These are phyloP conservation scores for Geodia barretti DNA, from an alignment of 37 sponge, comb jelly and placozoan genomes.

Conservation along the genomic window DNA sequence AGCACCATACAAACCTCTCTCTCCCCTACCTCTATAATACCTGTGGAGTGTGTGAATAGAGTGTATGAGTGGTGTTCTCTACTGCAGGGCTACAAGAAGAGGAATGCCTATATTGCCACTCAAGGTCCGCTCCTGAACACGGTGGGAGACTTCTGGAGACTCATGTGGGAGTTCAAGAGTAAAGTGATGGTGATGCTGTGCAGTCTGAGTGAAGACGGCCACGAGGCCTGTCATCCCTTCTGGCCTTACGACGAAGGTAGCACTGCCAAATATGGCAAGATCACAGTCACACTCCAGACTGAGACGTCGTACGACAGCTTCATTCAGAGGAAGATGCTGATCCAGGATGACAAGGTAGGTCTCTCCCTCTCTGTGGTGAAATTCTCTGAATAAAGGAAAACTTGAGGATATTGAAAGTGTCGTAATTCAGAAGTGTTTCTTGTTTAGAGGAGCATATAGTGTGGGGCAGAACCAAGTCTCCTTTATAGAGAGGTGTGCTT, in stretches of 20 bases:
- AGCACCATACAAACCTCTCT: background rate
- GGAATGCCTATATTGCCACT: slow-evolving; percentile 72
- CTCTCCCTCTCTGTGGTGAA: slow-evolving; percentile 24
- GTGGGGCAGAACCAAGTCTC: background rate
- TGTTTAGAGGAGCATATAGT: background rate
- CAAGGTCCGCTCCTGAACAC: slow-evolving; percentile 63
- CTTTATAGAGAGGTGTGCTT: background rate
- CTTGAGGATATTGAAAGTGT: too few relatives aligned
- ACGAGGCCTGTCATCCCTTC: slow-evolving; percentile 52
- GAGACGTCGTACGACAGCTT: slow-evolving; percentile 15
- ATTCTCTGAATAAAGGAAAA: too few relatives aligned
- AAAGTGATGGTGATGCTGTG: too few relatives aligned
- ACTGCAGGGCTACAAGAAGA: slow-evolving; percentile 66
- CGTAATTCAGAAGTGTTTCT: too few relatives aligned
- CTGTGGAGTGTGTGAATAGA: background rate
- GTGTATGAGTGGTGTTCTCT: too few relatives aligned
- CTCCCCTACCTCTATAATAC: background rate
- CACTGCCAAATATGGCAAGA: slow-evolving; percentile 24
- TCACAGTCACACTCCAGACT: slow-evolving; percentile 27
- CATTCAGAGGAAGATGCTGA: slow-evolving; percentile 29
- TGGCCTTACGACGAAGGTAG: slow-evolving; percentile 50
- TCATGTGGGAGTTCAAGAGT: too few relatives aligned
- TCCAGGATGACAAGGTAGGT: slow-evolving; percentile 13
- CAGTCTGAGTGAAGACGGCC: background rate
- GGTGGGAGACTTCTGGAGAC: too few relatives aligned